Evolutionary conservation across 1,140 invertebrate genomes (phyloP).

Genomic region (Phymorhynchus buccinoides): DNA sequence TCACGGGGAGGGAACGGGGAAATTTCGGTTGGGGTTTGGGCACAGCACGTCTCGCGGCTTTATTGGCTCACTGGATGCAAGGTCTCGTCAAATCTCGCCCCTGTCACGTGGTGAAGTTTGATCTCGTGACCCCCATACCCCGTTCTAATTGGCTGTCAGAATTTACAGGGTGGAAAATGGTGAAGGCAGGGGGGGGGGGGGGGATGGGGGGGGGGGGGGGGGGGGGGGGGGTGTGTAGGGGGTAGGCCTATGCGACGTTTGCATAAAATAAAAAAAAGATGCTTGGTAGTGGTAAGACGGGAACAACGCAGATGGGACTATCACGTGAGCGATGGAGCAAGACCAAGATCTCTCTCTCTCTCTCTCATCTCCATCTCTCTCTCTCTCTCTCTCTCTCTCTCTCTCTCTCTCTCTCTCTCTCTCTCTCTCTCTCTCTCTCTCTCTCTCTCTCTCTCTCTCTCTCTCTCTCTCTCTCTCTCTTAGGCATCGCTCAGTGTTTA

Average conservation of each 20-base stretch:
- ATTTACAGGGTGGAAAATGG: no score
- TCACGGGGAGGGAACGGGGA: conserved; percentile 21
- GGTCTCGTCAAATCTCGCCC: conserved; percentile 35
- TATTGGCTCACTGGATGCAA: conserved; percentile 26
- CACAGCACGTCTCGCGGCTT: background rate
- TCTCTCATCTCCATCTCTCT: background rate
- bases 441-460: background rate
- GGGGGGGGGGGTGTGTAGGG: background rate
- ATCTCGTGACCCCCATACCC: conserved; percentile 14
- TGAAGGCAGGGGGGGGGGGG: background rate
- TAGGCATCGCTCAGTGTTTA: background rate
- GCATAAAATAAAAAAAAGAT: no score
- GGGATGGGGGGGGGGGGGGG: background rate
- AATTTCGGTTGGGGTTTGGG: background rate
- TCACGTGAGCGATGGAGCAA: no score
- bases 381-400: background rate
- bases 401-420: background rate
- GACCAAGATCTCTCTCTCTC: background rate
- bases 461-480: background rate
- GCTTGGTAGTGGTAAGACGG: no score
- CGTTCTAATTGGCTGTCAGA: conserved; percentile 30
- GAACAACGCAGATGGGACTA: no score
- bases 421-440: background rate
- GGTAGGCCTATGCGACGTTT: no score
- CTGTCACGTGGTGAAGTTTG: conserved; percentile 33